phyloP scores from a whole-genome alignment of 2,888 invertebrate genomes.

The Hydroisotoma schaefferi region DNA sequence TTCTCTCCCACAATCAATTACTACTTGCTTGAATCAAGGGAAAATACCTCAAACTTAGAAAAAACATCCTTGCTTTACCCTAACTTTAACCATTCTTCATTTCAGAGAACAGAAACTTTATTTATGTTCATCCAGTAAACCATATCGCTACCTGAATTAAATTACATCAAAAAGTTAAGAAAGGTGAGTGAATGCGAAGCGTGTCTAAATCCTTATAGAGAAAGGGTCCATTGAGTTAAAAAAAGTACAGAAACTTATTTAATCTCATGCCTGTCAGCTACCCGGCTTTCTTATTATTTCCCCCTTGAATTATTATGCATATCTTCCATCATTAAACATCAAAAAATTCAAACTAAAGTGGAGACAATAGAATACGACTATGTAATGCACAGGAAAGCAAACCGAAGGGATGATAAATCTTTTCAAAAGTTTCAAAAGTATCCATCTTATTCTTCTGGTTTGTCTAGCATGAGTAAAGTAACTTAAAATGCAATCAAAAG shows the following conservation, averaged over 20 bases:
- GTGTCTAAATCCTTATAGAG: constrained; percentile 1
- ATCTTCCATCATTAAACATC: too few relatives aligned
- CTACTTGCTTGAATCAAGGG: background rate
- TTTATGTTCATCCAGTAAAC: background rate
- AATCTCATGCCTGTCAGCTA: constrained; percentile 7
- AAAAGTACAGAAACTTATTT: constrained; percentile 12
- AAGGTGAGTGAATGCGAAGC: constrained; percentile 5
- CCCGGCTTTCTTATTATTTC: background rate
- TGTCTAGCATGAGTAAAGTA: background rate
- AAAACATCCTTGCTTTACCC: too few relatives aligned
- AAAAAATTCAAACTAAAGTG: too few relatives aligned
- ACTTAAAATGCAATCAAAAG: too few relatives aligned
- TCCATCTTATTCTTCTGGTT: background rate
- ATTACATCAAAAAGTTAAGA: background rate
- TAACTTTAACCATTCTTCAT: background rate
- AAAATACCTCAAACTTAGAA: too few relatives aligned
- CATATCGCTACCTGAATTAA: constrained; percentile 3
- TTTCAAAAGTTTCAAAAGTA: background rate
- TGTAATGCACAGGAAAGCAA: background rate
- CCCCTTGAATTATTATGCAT: background rate
- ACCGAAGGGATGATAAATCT: background rate
- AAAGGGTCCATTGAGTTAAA: background rate
- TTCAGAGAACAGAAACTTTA: background rate
- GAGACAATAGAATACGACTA: too few relatives aligned
- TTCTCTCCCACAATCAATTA: background rate